Evolutionary conservation across 1,140 invertebrate species (phyloP).

Genomic region (Hestina assimilis): DNA sequence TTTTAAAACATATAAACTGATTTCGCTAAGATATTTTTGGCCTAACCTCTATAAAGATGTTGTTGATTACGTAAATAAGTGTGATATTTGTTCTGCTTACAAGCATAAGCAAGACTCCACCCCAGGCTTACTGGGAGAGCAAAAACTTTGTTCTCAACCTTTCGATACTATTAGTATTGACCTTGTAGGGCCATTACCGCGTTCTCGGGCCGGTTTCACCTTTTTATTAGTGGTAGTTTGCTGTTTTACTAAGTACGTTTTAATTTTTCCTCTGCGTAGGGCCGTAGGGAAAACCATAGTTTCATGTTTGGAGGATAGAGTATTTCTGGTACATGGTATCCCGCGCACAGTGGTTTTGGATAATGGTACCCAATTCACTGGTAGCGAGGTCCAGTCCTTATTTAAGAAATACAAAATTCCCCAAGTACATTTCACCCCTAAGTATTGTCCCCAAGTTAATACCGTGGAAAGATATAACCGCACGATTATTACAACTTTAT

Average conservation of each 20-base stretch:
- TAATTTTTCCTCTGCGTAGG: no score
- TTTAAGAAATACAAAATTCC: background rate
- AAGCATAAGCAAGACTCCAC: constrained; percentile 16
- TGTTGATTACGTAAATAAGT: constrained; percentile 27
- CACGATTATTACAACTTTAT: no score
- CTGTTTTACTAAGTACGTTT: no score
- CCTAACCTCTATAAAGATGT: constrained; percentile 33
- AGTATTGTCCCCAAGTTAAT: constrained; percentile 65
- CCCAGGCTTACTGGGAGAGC: constrained; percentile 24
- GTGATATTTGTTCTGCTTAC: constrained; percentile 29
- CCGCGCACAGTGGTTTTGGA: no score
- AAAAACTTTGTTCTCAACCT: constrained; percentile 6
- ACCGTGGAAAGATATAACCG: constrained; percentile 61
- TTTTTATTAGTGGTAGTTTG: no score
- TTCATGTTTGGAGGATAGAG: no score
- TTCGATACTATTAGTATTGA: constrained; percentile 30
- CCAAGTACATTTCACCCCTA: constrained; percentile 29
- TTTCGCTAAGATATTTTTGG: constrained; percentile 30
- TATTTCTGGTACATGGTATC: no score
- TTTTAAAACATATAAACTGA: constrained; percentile 32
- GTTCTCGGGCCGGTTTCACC: constrained; percentile 22
- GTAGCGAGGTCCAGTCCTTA: background rate
- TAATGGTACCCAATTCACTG: constrained; percentile 15
- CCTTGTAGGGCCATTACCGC: constrained; percentile 28
- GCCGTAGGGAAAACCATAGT: no score